phyloP scores from a whole-genome alignment of 2,113 vertebrate species.

The Malurus elegans region DNA sequence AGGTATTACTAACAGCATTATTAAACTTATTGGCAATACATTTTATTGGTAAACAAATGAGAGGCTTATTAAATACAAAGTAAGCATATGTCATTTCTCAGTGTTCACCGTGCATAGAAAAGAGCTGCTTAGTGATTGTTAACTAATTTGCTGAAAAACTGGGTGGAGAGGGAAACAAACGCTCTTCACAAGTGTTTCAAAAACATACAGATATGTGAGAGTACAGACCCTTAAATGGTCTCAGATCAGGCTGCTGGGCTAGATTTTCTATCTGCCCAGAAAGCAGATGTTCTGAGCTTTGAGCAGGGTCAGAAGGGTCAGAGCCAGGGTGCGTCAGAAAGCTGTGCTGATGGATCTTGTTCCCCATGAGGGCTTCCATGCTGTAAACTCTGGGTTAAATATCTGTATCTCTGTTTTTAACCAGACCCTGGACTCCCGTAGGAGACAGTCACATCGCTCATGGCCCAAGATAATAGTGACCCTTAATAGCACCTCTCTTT shows the following conservation, averaged over 20 bases:
- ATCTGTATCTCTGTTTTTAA: background rate
- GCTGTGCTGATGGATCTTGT: background rate
- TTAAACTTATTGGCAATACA: background rate
- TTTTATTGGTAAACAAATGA: background rate
- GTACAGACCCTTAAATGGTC: background rate
- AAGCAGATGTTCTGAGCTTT: background rate
- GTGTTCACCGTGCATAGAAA: background rate
- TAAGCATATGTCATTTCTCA: background rate
- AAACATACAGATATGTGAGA: background rate
- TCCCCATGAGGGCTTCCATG: background rate
- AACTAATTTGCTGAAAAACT: background rate
- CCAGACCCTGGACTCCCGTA: background rate
- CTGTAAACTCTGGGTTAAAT: rapidly evolving
- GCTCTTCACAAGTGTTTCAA: background rate
- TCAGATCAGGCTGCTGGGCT: background rate
- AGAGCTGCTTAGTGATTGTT: background rate
- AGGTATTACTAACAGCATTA: background rate
- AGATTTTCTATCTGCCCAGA: background rate
- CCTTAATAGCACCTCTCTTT: background rate
- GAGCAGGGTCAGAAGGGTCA: rapidly evolving
- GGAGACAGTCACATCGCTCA: background rate
- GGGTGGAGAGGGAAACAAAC: background rate
- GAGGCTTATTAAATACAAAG: background rate
- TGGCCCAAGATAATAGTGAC: background rate
- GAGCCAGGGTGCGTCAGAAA: rapidly evolving